Base-by-base conservation (phyloP, 1,140 invertebrate genomes). In the Drosophila persimilis region DNA sequence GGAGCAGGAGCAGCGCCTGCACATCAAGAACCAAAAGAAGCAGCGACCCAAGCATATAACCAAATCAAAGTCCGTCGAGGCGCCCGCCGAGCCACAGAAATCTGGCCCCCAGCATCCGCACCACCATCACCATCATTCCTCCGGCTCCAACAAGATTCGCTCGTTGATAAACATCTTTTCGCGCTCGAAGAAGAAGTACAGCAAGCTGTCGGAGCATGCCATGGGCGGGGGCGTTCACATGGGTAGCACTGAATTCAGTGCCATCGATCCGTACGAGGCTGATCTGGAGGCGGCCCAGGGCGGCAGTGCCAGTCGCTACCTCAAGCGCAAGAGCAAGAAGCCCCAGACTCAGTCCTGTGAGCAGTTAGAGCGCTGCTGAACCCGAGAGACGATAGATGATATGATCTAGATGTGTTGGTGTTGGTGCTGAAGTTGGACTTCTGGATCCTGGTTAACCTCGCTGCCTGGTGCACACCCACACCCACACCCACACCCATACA, bases 281-380 rank as follows among this genome's bases (percentile, higher is more conserved):
- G 71, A 66, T 20, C 17, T 71, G 56, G 41, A 24, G 7, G 47
- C 11, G 35, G 35, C 35, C 3, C 35, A 11, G 11, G 35, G 35
- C 35, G 35, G 35, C 11, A 43, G 22, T 17, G 41, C 39, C 24
- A 63, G 62, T 44, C 61, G 66, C 17, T 47, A 46, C 0, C 7
- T 54, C 11, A 88, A 81, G 31, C 73, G 74, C 24, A 88, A 84
- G 17, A 56, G 66, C 62, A 80, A 90, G 53, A 89, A 89, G 46
- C 66, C 74, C 2, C 84, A 89, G 17, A 89, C 84, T 20, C 85
- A 90, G 26, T 90, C 90, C 24, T 91, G 90, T 58, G 90, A 91
- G 60, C 90, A 90, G 56, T 76, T 91, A 75, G 86, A 91, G 24
- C 70, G 83, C 2, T 70, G 90, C 35, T 85, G 39, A 76, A 11